Percentiles rank a stretch among this genome's conserved stretches.
Evolutionary conservation across 23 tunicate species (phyloP).

Genomic region (Styela clava): DNA sequence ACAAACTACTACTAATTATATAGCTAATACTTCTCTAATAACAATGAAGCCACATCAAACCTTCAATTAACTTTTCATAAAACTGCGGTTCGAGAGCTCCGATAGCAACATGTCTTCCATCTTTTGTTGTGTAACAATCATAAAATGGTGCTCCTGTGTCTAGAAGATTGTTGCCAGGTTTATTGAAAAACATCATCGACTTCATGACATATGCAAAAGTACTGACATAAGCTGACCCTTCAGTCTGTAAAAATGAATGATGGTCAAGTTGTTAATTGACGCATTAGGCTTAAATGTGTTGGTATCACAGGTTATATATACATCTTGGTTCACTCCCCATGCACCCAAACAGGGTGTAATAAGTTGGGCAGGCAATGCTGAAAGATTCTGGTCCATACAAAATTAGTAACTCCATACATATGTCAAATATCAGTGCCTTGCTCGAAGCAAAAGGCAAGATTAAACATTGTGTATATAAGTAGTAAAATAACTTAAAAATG

Average conservation of each 20-base stretch:
- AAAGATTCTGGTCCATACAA: too few species aligned
- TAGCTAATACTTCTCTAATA: too few species aligned
- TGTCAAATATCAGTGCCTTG: too few species aligned
- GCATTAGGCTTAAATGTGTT: neutral
- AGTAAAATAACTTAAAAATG: too few species aligned
- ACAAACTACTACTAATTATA: too few species aligned
- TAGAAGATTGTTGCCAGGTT: slow-evolving; percentile 64
- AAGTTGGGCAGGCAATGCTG: too few species aligned
- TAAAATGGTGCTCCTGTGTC: slow-evolving; percentile 89
- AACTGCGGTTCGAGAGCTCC: slow-evolving; percentile 97
- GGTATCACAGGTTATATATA: neutral
- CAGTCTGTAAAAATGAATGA: slow-evolving; percentile 32
- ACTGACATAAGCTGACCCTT: slow-evolving; percentile 84
- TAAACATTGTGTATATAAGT: too few species aligned
- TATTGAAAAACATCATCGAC: slow-evolving; percentile 21
- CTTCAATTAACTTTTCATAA: slow-evolving; percentile 48
- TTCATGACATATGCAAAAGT: slow-evolving; percentile 57
- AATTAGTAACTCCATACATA: too few species aligned
- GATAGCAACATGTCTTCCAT: slow-evolving; percentile 71
- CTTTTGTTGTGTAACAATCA: slow-evolving; percentile 83
- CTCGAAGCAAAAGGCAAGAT: too few species aligned
- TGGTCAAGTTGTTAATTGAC: neutral
- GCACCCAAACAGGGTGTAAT: too few species aligned
- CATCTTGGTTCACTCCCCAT: too few species aligned
- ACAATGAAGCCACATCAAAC: too few species aligned